Percentiles rank a stretch among this genome's conserved stretches.
Evolutionary conservation across 2,113 vertebrate species (phyloP).

Genomic region (Cariama cristata): DNA sequence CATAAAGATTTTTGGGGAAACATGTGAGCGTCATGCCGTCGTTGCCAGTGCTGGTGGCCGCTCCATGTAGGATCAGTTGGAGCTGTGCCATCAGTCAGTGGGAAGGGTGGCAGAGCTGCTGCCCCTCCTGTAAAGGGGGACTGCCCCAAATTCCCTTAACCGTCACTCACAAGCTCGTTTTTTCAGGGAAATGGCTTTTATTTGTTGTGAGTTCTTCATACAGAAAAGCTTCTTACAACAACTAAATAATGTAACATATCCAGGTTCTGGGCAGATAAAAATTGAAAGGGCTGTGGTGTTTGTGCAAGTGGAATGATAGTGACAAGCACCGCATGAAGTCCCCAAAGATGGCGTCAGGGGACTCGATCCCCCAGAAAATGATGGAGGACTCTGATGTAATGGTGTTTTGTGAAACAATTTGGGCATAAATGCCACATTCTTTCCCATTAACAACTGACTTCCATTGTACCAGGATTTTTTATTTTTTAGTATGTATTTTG

Average conservation of each 20-base stretch:
- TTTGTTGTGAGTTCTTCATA: slow-evolving; percentile 26
- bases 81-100: background rate
- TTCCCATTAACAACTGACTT: slow-evolving; percentile 31
- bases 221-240: slow-evolving; percentile 7
- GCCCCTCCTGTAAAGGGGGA: background rate
- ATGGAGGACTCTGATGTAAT: slow-evolving; percentile 45
- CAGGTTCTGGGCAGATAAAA: slow-evolving; percentile 19
- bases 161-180: background rate
- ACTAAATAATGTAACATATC: background rate
- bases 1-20: background rate
- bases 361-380: background rate
- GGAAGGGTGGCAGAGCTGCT: slow-evolving; percentile 4
- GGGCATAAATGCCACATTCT: background rate
- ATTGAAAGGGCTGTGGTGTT: background rate
- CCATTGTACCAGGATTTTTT: slow-evolving; percentile 27
- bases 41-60: background rate
- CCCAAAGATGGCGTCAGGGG: background rate
- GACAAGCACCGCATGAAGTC: background rate
- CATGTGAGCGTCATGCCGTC: background rate
- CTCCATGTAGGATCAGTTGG: background rate
- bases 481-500: slow-evolving; percentile 25
- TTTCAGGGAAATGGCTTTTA: slow-evolving; percentile 20
- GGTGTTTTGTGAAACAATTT: slow-evolving; percentile 19
- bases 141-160: background rate
- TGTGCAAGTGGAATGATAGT: background rate